These are phyloP conservation scores for Grantiella picta DNA, from an alignment of 2,113 vertebrate species.

Conservation along the genomic window DNA sequence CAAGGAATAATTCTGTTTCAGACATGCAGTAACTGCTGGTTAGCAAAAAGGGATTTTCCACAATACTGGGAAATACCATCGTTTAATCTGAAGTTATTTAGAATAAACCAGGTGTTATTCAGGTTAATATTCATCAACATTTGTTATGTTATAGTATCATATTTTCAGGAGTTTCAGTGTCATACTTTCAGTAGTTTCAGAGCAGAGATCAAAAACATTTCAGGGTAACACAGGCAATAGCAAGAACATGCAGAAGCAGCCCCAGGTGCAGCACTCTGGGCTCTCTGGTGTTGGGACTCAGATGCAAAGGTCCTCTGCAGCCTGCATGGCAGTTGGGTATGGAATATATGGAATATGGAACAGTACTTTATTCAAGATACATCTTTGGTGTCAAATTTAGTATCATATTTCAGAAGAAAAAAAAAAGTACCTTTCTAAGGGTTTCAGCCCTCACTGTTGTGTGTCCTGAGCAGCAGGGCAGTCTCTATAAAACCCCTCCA, in stretches of 20 bases:
- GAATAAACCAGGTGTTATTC: neutral
- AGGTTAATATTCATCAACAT: neutral
- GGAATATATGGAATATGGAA: neutral
- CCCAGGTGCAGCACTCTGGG: neutral
- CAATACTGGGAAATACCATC: neutral
- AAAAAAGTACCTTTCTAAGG: neutral
- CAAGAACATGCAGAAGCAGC: neutral
- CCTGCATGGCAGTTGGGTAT: neutral
- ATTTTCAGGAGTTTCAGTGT: neutral
- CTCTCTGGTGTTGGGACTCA: fast-evolving
- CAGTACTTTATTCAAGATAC: neutral
- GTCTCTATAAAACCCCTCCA: neutral
- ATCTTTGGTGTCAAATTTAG: neutral
- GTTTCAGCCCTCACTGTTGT: neutral
- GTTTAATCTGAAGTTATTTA: neutral
- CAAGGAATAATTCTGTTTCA: constrained; percentile 15
- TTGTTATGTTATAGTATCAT: neutral
- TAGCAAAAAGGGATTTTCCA: neutral
- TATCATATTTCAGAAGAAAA: neutral
- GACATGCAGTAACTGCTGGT: neutral
- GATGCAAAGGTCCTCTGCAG: neutral
- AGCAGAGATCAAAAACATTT: neutral
- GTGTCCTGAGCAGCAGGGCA: neutral
- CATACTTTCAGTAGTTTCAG: neutral
- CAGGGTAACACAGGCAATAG: neutral